Evolutionary conservation across 1,140 invertebrate genomes (phyloP), one percentile per base, ranked within the genome.

Genomic region (Chelonus insularis): DNA sequence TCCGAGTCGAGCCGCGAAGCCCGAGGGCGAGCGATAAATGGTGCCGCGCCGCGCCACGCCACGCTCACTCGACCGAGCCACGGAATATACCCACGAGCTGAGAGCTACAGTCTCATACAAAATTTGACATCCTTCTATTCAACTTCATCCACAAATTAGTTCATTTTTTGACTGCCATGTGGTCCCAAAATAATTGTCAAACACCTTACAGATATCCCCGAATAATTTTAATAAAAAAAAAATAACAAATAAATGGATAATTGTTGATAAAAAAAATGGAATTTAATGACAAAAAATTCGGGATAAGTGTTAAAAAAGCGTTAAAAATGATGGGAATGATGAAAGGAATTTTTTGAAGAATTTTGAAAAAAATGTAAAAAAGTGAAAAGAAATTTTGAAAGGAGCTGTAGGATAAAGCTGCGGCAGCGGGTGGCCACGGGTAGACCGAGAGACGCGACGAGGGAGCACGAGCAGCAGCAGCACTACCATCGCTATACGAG

Each of bases 21-120:
- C 55, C 34, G 65, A 63, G 61, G 63, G 61, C 54, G 63, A 67
- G 62, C 63, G 66, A 78, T 79, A 78, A 80, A 79, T 74, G 74
- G 68, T 69, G 66, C 72, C 70, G 68, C 68, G 71, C 71, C 72
- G 64, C 61, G 65, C 67, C 67, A 60, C 69, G 69, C 68, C 66
- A 65, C 67, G 65, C 63, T 67, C 47, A 34, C 47, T 60, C 48
- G 48, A 52, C 58, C 32, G 47, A 60, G 34, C 37, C 58, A 29
- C 58, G 48, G 47, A 32, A 39, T 52, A 52, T 60, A 60, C 21
- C 36, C 36, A 60, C 37, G 36, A 29, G n/a, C 36, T n/a, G n/a
- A 9, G 12, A 12, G 56, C 25, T 52, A 60, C 58, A 11, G 48
- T 5, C 16, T 12, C n/a, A n/a, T 41, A 11, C 47, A 60, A 60